Percentiles rank a stretch among this genome's conserved stretches.
Conservation (phyloP, 2,113 vertebrate species). For the Myiagra hebetior region DNA sequence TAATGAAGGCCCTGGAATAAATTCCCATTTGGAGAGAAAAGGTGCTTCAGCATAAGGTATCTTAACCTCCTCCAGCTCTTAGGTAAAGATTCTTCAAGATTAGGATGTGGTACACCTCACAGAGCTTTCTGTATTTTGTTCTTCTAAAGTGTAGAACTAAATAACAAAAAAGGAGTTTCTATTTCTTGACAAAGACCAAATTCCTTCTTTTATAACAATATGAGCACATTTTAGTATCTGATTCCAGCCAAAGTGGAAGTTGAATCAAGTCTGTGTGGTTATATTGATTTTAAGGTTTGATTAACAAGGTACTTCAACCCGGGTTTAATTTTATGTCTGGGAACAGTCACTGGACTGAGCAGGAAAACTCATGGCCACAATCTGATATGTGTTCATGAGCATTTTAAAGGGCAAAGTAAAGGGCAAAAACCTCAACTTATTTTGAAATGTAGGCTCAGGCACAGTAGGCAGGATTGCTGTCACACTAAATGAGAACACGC, state of each 20-base stretch:
- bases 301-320: background rate
- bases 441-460: background rate
- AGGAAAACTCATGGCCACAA: background rate
- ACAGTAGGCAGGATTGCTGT: background rate
- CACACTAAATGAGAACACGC: background rate
- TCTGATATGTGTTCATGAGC: background rate
- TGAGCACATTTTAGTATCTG: background rate
- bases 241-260: background rate
- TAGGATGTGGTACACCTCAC: background rate
- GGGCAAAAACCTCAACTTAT: background rate
- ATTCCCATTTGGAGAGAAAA: conserved; percentile 20
- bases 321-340: background rate
- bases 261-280: background rate
- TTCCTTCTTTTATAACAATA: background rate
- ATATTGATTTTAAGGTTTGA: background rate
- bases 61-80: background rate
- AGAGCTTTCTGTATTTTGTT: background rate
- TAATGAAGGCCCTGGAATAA: conserved; percentile 38
- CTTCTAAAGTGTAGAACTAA: background rate
- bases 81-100: conserved; percentile 4
- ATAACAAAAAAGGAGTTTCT: background rate
- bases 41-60: background rate
- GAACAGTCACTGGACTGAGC: background rate
- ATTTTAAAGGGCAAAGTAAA: background rate
- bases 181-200: background rate